Evolutionary conservation across 2,113 vertebrate species (phyloP), one percentile per base, ranked within the genome.

Genomic region (Rhineura floridana): DNA sequence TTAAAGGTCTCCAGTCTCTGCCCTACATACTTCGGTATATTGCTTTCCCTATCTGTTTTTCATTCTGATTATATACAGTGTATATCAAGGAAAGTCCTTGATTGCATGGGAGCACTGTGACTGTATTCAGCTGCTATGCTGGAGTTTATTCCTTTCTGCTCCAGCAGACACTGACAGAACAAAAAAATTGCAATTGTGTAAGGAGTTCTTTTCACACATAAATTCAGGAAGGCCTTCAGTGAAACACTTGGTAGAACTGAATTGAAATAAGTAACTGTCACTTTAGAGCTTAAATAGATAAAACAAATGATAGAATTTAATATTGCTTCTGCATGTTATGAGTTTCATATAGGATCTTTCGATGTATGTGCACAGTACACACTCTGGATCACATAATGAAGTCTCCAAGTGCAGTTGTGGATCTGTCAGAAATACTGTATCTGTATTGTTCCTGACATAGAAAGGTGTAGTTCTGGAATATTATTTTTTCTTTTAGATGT

Each of bases 401-500:
- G 2, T 25, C 55, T 89, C 65, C 91, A 2, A 0, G 1, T 78
- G 0, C 78, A 85, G 30, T 36, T 83, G 81, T 52, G 85, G 84
- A 79, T n/a, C 63, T 23, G 0, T 55, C 88, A 89, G 77, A 23
- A 70, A 2, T 12, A 69, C 1, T 48, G 17, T 33, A n/a, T 33
- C 4, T 23, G 25, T 59, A 19, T 19, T 59, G 55, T 59, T 83
- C 69, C 63, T 79, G 6, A 36, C 11, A 59, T 36, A 87, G 86
- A 90, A 91, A 90, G 85, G 46, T 84, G 75, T 19, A 19, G 15
- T 1, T 28, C 76, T 1, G 6, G 28, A 11, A 42, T 76, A 76
- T 3, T 72, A 3, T 89, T 82, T 91, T 92, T 77, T 1, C 42
- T 70, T 19, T 92, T 81, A 76, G 44, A 86, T 90, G 67, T 55